Base-by-base conservation (phyloP, 2,888 invertebrate species). In the Lochmaea crataegi region DNA sequence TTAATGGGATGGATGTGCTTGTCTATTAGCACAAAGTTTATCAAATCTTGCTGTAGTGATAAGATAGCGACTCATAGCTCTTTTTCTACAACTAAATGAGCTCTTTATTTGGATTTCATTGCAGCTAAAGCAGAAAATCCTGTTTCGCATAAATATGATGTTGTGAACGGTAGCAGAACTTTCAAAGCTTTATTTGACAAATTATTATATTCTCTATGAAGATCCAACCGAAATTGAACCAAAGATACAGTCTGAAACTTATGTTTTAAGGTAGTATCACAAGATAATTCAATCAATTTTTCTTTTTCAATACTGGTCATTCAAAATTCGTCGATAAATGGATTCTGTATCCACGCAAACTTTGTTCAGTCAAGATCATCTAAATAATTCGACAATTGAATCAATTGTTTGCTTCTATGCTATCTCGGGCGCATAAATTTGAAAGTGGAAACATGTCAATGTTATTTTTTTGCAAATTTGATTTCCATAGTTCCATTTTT, bases 261-360 rank as follows among this genome's bases (percentile, higher is more conserved):
- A 18, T 57, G 57, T 57, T 57, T 16, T 22, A 16, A 57, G 18
- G 57, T 18, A 57, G 11, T 57, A 57, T 57, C 22, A 57, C 57
- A 57, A 57, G 57, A 57, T 57, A 22, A 57, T 22, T 22, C 26
- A 57, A 57, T 57, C 26, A 57, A 57, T 2, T 57, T 57, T 22
- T 22, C 57, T 57, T 57, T 57, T 1, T 22, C 57, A 57, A 57
- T 57, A 57, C 57, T 22, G 22, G 57, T 57, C 18, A 57, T 22
- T 57, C 9, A 2, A 22, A 57, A 57, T 57, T 57, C 57, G 18
- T 22, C 18, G 11, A 57, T 18, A 22, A 2, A 22, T 11, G 14
- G 26, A 58, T 56, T 56, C 7, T 56, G 22, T 56, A 56, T 16
- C 2, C 6, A 53, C 53, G 18, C 3, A 4, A 11, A 53, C 7